A percentile compares a stretch with the other conserved stretches of the same genome.
Conservation (phyloP, 2,113 vertebrate genomes). For the Plectropomus leopardus region DNA sequence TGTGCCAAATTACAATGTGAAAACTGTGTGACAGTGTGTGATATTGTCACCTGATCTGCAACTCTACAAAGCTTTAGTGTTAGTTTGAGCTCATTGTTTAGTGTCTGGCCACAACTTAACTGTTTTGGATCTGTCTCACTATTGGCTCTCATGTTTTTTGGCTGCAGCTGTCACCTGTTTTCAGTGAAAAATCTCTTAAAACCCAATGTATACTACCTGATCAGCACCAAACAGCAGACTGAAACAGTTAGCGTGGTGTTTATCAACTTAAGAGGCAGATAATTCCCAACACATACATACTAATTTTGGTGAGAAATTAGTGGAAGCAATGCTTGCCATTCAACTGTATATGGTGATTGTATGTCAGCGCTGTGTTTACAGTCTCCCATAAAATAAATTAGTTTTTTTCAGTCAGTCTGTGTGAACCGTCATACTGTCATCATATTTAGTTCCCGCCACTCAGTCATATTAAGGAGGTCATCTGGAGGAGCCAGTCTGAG, state of each 20-base stretch:
- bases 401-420: too few species aligned
- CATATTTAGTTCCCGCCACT: too few species aligned
- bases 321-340: not conserved
- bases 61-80: too few species aligned
- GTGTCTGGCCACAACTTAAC: too few species aligned
- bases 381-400: not conserved
- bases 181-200: not conserved
- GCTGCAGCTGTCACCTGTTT: not conserved
- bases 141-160: conserved; percentile 8
- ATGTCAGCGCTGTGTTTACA: not conserved
- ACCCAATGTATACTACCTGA: not conserved
- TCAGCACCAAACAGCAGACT: conserved; percentile 2
- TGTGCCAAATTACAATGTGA: not conserved
- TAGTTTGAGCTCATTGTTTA: too few species aligned
- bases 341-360: not conserved
- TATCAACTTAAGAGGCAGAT: not conserved
- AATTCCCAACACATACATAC: too few species aligned
- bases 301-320: too few species aligned
- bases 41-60: too few species aligned
- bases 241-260: not conserved
- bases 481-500: not conserved
- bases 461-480: not conserved
- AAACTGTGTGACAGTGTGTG: too few species aligned
- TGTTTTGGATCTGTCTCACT: not conserved
- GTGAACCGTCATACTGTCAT: too few species aligned